These are phyloP conservation scores for Colinus virginianus DNA, from an alignment of 2,113 vertebrate genomes.

Conservation along the genomic window DNA sequence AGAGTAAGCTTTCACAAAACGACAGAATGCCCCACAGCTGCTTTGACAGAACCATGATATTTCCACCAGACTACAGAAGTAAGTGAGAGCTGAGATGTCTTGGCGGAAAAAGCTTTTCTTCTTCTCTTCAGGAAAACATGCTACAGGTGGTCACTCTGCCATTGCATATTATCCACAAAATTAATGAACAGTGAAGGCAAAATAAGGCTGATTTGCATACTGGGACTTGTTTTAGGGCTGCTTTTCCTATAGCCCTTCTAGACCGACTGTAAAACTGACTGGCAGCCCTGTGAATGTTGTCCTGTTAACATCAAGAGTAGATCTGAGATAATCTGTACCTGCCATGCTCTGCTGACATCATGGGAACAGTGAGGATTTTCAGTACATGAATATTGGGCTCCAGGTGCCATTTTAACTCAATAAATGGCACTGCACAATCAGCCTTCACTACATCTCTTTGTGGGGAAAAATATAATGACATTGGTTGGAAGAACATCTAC, in stretches of 20 bases:
- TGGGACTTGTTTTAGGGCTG: background rate
- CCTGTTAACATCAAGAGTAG: background rate
- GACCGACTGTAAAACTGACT: background rate
- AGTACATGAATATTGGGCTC: too few relatives aligned
- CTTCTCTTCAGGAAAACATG: fast-evolving
- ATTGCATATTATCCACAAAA: background rate
- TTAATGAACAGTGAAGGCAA: background rate
- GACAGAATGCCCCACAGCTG: background rate
- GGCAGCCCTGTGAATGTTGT: background rate
- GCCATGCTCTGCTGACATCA: background rate
- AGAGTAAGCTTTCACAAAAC: background rate
- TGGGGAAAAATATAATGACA: background rate
- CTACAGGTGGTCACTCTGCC: background rate
- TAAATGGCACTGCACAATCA: background rate
- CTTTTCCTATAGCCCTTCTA: background rate
- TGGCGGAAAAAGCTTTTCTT: background rate
- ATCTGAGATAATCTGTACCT: background rate
- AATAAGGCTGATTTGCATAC: background rate
- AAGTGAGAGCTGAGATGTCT: fast-evolving
- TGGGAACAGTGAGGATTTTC: background rate
- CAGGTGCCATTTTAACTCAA: background rate
- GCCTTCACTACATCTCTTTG: background rate
- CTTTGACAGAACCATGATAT: background rate
- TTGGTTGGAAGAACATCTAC: background rate
- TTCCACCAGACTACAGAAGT: background rate